Conservation (phyloP, 2,113 vertebrate genomes). For the Passer domesticus region DNA sequence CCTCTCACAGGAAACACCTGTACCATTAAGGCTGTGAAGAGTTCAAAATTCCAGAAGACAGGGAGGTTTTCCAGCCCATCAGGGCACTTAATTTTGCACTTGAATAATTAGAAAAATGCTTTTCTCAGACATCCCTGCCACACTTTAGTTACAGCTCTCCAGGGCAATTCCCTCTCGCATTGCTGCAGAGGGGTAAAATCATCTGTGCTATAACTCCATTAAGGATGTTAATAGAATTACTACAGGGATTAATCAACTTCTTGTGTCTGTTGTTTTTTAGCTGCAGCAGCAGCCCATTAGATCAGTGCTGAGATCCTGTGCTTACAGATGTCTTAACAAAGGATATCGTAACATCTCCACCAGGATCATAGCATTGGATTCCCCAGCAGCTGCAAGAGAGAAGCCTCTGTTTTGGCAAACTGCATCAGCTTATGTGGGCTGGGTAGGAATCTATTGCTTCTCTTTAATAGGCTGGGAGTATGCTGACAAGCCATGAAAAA, state of each 20-base stretch:
- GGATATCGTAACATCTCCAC: background rate
- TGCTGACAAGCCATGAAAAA: background rate
- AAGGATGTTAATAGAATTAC: slow-evolving; percentile 42
- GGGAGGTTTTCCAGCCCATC: background rate
- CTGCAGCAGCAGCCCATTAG: background rate
- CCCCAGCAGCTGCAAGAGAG: background rate
- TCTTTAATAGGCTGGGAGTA: background rate
- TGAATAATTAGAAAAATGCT: background rate
- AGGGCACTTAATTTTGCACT: background rate
- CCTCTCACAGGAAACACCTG: background rate
- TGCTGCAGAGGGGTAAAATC: background rate
- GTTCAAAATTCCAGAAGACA: background rate
- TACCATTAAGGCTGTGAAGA: background rate
- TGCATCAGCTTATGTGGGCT: background rate
- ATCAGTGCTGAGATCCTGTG: slow-evolving; percentile 11
- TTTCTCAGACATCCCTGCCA: background rate
- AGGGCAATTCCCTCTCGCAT: background rate
- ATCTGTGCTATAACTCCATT: slow-evolving; percentile 3
- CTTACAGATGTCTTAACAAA: slow-evolving; percentile 50
- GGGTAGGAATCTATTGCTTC: background rate
- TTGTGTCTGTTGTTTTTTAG: background rate
- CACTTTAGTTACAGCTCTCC: background rate
- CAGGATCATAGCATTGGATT: background rate
- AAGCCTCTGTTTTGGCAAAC: background rate
- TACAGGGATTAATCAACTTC: slow-evolving; percentile 33